Evolutionary conservation across 2,888 invertebrate species (phyloP).

Genomic region (Dichetophora obliterata): DNA sequence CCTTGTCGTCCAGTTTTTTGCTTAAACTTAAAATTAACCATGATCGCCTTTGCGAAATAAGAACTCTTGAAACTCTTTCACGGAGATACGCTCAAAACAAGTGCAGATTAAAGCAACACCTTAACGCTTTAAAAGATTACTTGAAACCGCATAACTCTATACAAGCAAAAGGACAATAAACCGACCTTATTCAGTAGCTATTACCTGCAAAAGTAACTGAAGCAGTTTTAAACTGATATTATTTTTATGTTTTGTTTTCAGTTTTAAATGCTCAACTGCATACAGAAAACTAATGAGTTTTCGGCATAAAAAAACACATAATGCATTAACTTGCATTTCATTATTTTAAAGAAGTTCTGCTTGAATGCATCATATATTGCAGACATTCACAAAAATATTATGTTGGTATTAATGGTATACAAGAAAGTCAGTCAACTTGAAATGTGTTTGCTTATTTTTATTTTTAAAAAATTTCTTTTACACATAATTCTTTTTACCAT

Average conservation of each 20-base stretch:
- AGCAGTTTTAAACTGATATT: not conserved
- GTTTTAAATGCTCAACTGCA: not conserved
- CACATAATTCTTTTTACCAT: not conserved
- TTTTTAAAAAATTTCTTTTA: not conserved
- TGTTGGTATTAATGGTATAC: too few relatives aligned
- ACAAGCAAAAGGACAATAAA: not conserved
- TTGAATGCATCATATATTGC: constrained; percentile 7
- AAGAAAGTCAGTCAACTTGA: too few relatives aligned
- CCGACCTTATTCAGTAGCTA: not conserved
- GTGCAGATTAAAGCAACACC: not conserved
- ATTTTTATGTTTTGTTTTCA: too few relatives aligned
- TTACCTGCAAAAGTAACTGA: not conserved
- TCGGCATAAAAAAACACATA: not conserved
- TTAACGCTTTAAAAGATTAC: constrained; percentile 13
- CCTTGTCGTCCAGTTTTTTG: too few relatives aligned
- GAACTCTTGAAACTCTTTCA: not conserved
- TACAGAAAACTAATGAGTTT: not conserved
- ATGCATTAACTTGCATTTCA: not conserved
- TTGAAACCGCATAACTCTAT: not conserved
- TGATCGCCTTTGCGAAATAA: not conserved
- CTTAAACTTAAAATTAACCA: not conserved
- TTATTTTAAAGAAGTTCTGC: constrained; percentile 11
- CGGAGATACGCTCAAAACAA: not conserved
- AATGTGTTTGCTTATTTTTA: not conserved
- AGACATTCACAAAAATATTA: not conserved